Base-by-base conservation (phyloP, 2,113 vertebrate genomes). In the Thryonomys swinderianus region DNA sequence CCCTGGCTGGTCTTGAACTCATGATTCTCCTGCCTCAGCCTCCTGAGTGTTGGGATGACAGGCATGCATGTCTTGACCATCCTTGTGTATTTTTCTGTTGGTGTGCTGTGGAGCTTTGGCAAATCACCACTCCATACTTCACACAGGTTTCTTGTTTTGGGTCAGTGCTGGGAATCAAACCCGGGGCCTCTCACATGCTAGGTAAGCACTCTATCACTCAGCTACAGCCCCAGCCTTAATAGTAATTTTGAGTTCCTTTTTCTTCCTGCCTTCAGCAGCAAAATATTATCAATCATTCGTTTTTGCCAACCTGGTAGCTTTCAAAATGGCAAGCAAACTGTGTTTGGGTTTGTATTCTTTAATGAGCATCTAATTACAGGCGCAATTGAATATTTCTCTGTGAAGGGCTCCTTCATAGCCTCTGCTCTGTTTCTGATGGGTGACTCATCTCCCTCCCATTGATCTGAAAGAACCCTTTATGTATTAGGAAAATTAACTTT, bases 341-440 rank as follows among this genome's bases (percentile, higher is more conserved):
- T 61, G 27, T 78, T 91, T 82, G 67, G 85, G 61, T 88, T 62
- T 91, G 84, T 89, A 27, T 74, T 95, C 90, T 85, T 92, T 91
- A 94, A 76, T 83, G n/a, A 40, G 62, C 84, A 61, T 87, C 94
- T 96, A 69, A 92, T 92, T 85, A 85, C 55, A 62, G 84, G 64
- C 34, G 37, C 80, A 37, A 92, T 10, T 27, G 74, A 83, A 25
- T 61, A 5, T 59, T 74, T 91, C 82, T 79, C 67, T 40, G 2
- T 16, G 74, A 83, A n/a, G 3, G 5, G 16, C 84, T 51, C 11
- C 55, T 80, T 90, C 34, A 7, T 53, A 10, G 21, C 67, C 59
- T 90, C 53, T 57, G 53, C 78, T 87, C 34, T 80, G 71, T 67
- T 85, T 66, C 86, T 96, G 59, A 90, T 5, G 81, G 73, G 53